Conservation (phyloP, 2,888 invertebrate species). For the Cantharis lateralis region DNA sequence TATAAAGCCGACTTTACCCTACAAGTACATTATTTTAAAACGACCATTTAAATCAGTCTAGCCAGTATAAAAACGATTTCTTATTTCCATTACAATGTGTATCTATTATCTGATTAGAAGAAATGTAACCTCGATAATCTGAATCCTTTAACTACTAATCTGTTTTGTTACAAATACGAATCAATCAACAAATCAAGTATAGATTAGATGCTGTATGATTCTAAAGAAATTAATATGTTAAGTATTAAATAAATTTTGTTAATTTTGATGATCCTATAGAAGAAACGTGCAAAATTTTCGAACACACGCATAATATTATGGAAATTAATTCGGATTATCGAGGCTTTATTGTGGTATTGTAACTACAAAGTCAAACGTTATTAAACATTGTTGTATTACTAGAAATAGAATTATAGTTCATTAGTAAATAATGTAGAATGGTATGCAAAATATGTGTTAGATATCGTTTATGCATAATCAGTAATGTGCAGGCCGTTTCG, state of each 20-base stretch:
- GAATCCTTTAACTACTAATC: neutral
- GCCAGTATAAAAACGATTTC: neutral
- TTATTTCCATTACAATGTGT: neutral
- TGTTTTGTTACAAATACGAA: neutral
- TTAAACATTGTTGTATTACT: neutral
- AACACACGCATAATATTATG: neutral
- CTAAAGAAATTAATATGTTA: neutral
- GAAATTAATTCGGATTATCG: neutral
- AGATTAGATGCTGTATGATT: neutral
- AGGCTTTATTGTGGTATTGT: neutral
- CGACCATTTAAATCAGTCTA: neutral
- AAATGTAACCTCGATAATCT: neutral
- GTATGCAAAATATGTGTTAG: slow-evolving; percentile 18
- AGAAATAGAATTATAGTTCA: neutral
- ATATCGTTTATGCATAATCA: slow-evolving; percentile 26
- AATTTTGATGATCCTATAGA: neutral
- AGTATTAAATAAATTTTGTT: neutral
- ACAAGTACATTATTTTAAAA: too few species aligned
- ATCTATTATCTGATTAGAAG: neutral
- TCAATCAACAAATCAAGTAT: too few species aligned
- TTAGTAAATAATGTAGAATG: neutral
- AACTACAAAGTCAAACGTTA: neutral
- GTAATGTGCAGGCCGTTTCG: slow-evolving; percentile 58
- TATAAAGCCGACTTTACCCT: too few species aligned
- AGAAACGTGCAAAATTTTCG: neutral